These are phyloP conservation scores for Antrozous pallidus DNA, from an alignment of 2,797 vertebrate genomes.

Conservation along the genomic window DNA sequence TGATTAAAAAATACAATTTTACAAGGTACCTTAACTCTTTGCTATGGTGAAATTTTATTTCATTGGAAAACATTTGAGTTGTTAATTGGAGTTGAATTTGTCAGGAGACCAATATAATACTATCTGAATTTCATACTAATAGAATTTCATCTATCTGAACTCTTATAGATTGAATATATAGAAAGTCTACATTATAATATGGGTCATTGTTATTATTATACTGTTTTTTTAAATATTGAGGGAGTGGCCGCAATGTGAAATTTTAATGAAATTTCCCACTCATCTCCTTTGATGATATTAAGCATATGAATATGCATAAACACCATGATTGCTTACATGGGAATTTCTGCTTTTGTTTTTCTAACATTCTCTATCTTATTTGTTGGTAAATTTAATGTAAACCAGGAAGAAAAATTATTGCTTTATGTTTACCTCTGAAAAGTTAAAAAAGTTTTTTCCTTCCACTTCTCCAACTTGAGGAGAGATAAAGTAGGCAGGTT, in stretches of 20 bases:
- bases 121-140: no score
- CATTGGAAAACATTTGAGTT: background rate
- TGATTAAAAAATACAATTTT: background rate
- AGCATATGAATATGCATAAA: background rate
- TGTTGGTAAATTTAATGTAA: background rate
- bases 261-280: background rate
- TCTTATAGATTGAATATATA: background rate
- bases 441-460: background rate
- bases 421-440: background rate
- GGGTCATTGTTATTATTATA: background rate
- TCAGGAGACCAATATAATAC: background rate
- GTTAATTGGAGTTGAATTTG: background rate
- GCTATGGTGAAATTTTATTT: constrained; percentile 20
- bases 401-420: background rate
- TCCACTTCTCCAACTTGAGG: background rate
- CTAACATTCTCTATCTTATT: background rate
- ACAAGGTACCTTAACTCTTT: background rate
- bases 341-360: constrained; percentile 3
- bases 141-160: background rate
- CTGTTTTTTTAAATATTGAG: background rate
- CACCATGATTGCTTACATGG: background rate
- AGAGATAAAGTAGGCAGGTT: background rate
- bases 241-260: background rate
- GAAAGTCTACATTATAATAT: background rate
- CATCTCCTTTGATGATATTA: background rate